These are phyloP conservation scores for Eupithecia dodoneata DNA, from an alignment of 2,888 invertebrate genomes.

Conservation along the genomic window DNA sequence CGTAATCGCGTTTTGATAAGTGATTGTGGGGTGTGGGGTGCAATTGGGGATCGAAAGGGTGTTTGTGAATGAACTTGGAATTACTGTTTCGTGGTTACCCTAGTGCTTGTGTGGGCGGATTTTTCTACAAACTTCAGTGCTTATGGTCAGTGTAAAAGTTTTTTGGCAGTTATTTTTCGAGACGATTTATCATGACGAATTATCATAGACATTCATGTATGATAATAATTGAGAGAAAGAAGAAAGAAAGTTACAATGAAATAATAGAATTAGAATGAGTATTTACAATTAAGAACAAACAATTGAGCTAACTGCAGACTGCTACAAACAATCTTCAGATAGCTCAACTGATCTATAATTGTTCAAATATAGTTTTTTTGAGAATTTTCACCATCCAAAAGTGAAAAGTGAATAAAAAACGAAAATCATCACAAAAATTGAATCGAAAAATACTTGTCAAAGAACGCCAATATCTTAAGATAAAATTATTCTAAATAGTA, in stretches of 20 bases:
- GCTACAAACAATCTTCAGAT: too few species aligned
- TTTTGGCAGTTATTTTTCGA: neutral
- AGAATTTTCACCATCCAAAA: neutral
- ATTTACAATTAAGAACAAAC: too few species aligned
- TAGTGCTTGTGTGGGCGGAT: constrained; percentile 21
- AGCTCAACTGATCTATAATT: too few species aligned
- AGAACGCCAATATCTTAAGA: neutral
- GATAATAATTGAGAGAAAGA: too few species aligned
- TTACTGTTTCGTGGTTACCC: constrained; percentile 30
- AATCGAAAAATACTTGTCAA: neutral
- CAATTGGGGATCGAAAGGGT: neutral
- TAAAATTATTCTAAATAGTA: neutral
- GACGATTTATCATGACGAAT: neutral
- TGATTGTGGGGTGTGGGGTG: neutral
- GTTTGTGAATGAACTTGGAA: neutral
- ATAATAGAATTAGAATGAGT: too few species aligned
- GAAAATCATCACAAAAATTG: neutral
- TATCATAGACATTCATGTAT: neutral
- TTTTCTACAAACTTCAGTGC: neutral
- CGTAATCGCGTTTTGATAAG: neutral
- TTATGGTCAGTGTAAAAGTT: constrained; percentile 1
- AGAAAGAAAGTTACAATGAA: too few species aligned
- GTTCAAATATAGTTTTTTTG: neutral
- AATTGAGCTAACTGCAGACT: too few species aligned
- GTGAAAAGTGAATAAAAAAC: neutral